These are phyloP conservation scores for Aphidius ervi DNA, from an alignment of 1,140 invertebrate species.

Conservation along the genomic window DNA sequence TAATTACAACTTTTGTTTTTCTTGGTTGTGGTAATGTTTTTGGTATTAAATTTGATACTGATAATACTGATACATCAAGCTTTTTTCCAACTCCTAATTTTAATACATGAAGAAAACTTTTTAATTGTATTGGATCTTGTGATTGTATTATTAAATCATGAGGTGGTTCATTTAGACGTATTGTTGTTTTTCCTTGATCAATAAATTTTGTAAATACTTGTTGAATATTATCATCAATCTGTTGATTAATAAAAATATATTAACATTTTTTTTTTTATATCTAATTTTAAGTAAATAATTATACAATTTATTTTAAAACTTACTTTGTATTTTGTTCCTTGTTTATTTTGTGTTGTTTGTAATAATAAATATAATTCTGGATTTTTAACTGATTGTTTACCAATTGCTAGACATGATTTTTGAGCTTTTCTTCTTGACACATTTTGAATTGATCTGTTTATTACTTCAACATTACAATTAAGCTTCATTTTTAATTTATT, in stretches of 20 bases:
- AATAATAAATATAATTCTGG: conserved; percentile 60
- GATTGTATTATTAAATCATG: conserved; percentile 67
- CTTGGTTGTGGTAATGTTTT: conserved; percentile 51
- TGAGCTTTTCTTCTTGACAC: conserved; percentile 43
- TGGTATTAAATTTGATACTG: conserved; percentile 51
- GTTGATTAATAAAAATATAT: conserved; percentile 5
- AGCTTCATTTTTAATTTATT: conserved; percentile 59
- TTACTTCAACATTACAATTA: conserved; percentile 61
- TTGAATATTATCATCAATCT: conserved; percentile 61
- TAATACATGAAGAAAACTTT: conserved; percentile 64
- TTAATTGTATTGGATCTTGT: conserved; percentile 60
- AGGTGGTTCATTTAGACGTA: conserved; percentile 65
- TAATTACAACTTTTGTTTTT: conserved; percentile 60
- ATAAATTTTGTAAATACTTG: conserved; percentile 66
- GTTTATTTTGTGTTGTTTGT: conserved; percentile 63
- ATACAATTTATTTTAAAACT: background rate
- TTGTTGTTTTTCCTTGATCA: conserved; percentile 69
- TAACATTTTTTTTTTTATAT: conserved; percentile 7
- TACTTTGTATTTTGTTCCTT: conserved; percentile 62
- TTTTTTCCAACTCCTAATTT: conserved; percentile 61
- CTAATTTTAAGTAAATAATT: conserved; percentile 1
- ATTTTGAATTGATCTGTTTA: conserved; percentile 55
- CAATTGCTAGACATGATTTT: conserved; percentile 59
- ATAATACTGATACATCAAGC: conserved; percentile 44
- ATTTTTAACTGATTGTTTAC: conserved; percentile 57